These are phyloP conservation scores for Drosophila prosaltans DNA, from an alignment of 1,140 invertebrate species.

Conservation along the genomic window DNA sequence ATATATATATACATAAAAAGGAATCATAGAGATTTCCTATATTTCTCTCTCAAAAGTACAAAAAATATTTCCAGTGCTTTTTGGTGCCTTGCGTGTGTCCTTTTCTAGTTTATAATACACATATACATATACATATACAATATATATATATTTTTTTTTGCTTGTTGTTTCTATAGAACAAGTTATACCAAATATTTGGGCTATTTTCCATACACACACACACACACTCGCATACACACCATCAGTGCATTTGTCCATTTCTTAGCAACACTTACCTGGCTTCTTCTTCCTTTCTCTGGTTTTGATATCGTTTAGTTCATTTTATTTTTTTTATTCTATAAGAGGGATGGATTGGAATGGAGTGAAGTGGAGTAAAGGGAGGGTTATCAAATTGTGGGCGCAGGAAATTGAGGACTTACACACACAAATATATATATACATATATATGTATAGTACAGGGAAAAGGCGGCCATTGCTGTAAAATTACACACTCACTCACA, in stretches of 20 bases:
- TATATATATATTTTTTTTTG: background rate
- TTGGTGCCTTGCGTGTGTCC: constrained; percentile 17
- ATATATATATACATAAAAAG: no score
- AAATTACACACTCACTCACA: constrained; percentile 32
- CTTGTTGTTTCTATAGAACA: constrained; percentile 28
- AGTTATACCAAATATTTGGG: constrained; percentile 66
- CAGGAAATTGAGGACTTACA: constrained; percentile 10
- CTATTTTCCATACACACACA: constrained; percentile 55
- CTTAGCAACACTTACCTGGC: constrained; percentile 24
- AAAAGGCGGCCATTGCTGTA: constrained; percentile 66
- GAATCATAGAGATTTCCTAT: no score
- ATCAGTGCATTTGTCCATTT: background rate
- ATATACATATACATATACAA: background rate
- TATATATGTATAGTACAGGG: background rate
- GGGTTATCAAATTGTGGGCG: constrained; percentile 48
- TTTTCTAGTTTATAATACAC: constrained; percentile 5
- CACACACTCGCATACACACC: constrained; percentile 21
- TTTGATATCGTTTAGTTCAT: constrained; percentile 10
- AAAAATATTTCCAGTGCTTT: background rate
- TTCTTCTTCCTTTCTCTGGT: background rate
- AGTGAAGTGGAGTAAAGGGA: background rate
- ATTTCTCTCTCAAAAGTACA: no score
- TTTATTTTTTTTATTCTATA: background rate
- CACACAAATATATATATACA: background rate
- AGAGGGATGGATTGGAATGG: background rate